Base-by-base conservation (phyloP, 2,113 vertebrate genomes). In the Chionodraco myersi region DNA sequence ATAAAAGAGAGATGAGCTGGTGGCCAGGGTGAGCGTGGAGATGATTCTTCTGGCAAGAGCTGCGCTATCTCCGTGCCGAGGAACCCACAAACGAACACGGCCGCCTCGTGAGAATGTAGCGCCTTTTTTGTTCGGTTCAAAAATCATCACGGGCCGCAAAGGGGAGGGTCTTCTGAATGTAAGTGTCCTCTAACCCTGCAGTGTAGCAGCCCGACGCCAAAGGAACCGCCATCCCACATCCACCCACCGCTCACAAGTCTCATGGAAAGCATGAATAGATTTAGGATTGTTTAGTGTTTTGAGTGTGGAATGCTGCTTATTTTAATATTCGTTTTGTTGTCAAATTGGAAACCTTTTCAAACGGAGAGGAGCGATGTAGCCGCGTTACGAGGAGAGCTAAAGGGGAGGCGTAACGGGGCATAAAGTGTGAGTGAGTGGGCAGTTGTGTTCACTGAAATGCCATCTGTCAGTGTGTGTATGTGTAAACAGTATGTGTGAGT, bases 271-370 rank as follows among this genome's bases (percentile, higher is more conserved):
- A 84, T 83, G 85, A 90, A 85, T 75, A 82, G 18, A 61, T 80
- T 51, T 79, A 61, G 4, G 52, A 74, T 78, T 81, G 77, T 91
- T 85, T 77, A 65, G 69, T 92, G 47, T 75, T 72, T 87, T 41
- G 58, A 74, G 78, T 91, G 88, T 92, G 91, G 85, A 92, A 88
- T 88, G 89, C 90, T 92, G 91, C 80, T 90, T 88, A 89, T 71
- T 68, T 86, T 56, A 82, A 80, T n/a, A 16, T 34, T 44, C 7
- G 15, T n/a, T 62, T 62, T 3, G 11, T 64, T 11, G 78, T 88
- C 77, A 30, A 61, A 58, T 60, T 62, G 2, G 36, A 65, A 75
- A 64, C 26, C n/a, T 81, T 83, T 71, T 79, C 34, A 56, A 75
- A 77, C 10, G 10, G 80, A 72, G 75, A 66, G 73, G 63, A 76